Conservation (phyloP, 2,797 vertebrate genomes). For the Sebastiscus albofasciatus region DNA sequence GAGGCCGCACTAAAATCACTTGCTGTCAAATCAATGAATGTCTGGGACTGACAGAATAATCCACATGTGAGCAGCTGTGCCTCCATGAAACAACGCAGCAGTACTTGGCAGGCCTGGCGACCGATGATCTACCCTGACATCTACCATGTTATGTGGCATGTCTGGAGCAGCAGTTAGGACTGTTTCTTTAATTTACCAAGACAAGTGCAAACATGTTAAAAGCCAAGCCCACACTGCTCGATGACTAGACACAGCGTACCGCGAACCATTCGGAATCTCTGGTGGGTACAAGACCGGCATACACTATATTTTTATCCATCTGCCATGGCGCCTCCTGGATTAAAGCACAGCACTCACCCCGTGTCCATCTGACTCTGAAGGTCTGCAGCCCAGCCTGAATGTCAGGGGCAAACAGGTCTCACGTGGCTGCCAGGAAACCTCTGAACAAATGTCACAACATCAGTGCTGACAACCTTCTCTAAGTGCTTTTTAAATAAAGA, state of each 20-base stretch:
- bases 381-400: conserved; percentile 57
- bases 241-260: neutral
- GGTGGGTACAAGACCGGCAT: conserved; percentile 44
- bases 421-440: conserved; percentile 58
- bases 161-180: conserved; percentile 51
- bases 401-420: conserved; percentile 65
- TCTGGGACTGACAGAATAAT: conserved; percentile 57
- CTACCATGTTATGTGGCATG: conserved; percentile 65
- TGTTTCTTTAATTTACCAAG: conserved; percentile 71
- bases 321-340: conserved; percentile 29
- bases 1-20: conserved; percentile 65
- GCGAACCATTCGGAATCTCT: conserved; percentile 36
- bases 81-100: conserved; percentile 38
- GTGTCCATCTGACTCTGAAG: conserved; percentile 58
- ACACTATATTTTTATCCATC: conserved; percentile 57
- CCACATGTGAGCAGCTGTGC: conserved; percentile 61
- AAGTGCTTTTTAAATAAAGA: conserved; percentile 78
- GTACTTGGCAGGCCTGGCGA: conserved; percentile 33
- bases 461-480: conserved; percentile 64
- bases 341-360: conserved; percentile 52
- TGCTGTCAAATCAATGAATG: conserved; percentile 69
- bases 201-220: conserved; percentile 77
- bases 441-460: conserved; percentile 77
- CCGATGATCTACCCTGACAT: conserved; percentile 70
- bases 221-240: conserved; percentile 37